Percentiles rank a stretch among this genome's conserved stretches.
phyloP scores from a whole-genome alignment of 2,888 invertebrate species.

The Scaptomyza polygonia region DNA sequence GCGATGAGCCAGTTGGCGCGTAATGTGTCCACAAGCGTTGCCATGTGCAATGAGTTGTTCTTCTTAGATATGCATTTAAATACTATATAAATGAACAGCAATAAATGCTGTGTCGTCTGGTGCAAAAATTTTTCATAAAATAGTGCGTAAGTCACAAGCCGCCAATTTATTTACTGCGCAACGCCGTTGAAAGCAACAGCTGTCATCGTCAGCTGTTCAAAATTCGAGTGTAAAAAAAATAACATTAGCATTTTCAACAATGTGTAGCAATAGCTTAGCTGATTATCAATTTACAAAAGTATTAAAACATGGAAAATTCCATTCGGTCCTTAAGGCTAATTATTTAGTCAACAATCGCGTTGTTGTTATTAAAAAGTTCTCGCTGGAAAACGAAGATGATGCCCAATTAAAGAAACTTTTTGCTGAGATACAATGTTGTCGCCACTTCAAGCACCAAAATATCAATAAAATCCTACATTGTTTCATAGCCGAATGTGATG shows the following conservation, averaged over 20 bases:
- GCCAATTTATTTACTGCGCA: conserved; percentile 1
- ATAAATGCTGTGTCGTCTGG: conserved; percentile 24
- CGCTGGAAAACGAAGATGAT: conserved; percentile 88
- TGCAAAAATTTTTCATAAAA: conserved; percentile 11
- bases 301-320: conserved; percentile 88
- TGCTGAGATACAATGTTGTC: conserved; percentile 91
- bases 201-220: conserved; percentile 26
- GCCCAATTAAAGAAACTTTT: conserved; percentile 87
- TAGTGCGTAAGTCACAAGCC: conserved; percentile 17
- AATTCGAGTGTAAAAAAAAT: conserved; percentile 19
- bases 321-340: conserved; percentile 89
- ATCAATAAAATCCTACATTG: conserved; percentile 90
- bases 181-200: conserved; percentile 22
- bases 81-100: conserved; percentile 19
- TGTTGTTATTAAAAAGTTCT: conserved; percentile 91
- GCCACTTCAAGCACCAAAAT: conserved; percentile 91
- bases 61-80: conserved; percentile 29
- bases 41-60: conserved; percentile 38
- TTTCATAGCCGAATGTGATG: conserved; percentile 91
- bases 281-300: conserved; percentile 89
- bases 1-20: conserved; percentile 88
- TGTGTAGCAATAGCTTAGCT: conserved; percentile 87
- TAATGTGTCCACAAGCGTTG: conserved; percentile 77
- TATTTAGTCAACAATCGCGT: conserved; percentile 88
- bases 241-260: conserved; percentile 58